A percentile compares a stretch with the other conserved stretches of the same genome.
Conservation (phyloP, 2,113 vertebrate genomes). For the Lagopus leucura region DNA sequence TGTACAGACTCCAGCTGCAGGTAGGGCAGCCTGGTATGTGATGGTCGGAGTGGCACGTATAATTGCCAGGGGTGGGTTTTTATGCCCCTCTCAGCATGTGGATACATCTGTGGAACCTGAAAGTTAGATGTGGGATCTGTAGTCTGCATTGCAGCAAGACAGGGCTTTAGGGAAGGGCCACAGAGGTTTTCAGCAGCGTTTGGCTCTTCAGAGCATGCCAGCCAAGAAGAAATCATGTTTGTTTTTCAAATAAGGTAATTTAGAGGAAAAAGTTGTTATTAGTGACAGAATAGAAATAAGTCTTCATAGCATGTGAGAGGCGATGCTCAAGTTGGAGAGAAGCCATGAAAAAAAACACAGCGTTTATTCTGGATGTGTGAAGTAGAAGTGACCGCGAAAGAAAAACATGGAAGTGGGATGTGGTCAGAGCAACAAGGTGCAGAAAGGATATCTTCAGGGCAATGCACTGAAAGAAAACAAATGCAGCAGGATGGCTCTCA, state of each 20-base stretch:
- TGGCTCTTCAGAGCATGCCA: neutral
- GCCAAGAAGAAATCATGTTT: neutral
- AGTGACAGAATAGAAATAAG: neutral
- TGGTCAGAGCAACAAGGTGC: constrained; percentile 2
- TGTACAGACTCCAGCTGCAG: neutral
- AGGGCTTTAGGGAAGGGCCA: neutral
- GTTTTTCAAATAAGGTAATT: neutral
- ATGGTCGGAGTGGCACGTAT: neutral
- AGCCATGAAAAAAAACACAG: neutral
- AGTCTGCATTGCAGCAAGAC: neutral
- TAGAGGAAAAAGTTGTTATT: neutral
- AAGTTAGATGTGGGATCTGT: accelerated
- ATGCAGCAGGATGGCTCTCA: neutral
- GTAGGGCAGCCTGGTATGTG: neutral
- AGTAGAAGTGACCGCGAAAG: neutral
- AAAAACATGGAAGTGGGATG: neutral
- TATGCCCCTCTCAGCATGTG: accelerated
- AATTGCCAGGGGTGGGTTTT: neutral
- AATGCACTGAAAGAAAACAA: neutral
- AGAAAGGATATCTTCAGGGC: constrained; percentile 4
- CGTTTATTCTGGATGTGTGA: neutral
- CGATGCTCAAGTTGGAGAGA: neutral
- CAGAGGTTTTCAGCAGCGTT: neutral
- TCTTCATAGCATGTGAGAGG: neutral
- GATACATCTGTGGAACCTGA: neutral